These are phyloP conservation scores for human DNA, from an alignment of 2,113 vertebrate species.

Conservation along the genomic window GRCh38 chr16:23825001-23825500, in stretches of 20 bases:
- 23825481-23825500: background rate
- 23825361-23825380: background rate
- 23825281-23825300: background rate
- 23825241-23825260: background rate
- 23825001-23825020: background rate
- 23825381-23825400: background rate
- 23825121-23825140: background rate
- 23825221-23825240: too few relatives aligned
- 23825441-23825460: background rate
- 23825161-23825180: background rate
- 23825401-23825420: fast-evolving
- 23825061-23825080: background rate
- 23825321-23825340: background rate
- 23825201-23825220: too few relatives aligned
- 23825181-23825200: background rate
- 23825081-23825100: background rate
- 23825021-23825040: background rate
- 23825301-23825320: background rate
- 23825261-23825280: background rate
- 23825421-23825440: background rate
- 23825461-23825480: background rate
- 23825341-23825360: too few relatives aligned
- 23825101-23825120: background rate
- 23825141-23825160: background rate
- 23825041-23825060: background rate